Base-by-base conservation (phyloP, 35 echinoderm and acorn worm species). In the Amphiura filiformis region DNA sequence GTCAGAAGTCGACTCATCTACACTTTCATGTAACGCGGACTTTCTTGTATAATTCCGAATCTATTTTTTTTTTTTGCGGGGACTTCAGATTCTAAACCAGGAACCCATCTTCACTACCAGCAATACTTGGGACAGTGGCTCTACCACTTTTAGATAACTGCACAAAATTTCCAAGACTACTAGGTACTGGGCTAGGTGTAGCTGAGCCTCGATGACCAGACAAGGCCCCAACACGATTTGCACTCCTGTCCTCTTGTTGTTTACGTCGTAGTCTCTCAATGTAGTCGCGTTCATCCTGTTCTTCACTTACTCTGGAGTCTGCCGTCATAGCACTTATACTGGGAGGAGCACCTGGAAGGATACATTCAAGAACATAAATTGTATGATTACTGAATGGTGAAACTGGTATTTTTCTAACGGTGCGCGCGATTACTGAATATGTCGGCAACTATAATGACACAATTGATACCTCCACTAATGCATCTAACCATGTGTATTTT, bases 111-210 rank as follows among this genome's bases (percentile, higher is more conserved):
- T 96, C 90, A 77, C 94, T 96, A 15, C 86, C 91, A 39, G 87
- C 87, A 38, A 80, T 78, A 79, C 79, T 86, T 28, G 77, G 57
- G 65, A 31, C 79, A 31, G 7, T 7, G 39, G 34, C 36, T 1
- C 56, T 44, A 0, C 80, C 39, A 1, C 52, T 78, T 81, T 96
- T 96, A 17, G 83, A 83, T 39, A 96, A 77, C 15, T 75, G 86
- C 34, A 96, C 90, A 92, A 92, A 96, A 56, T 96, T 96, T 30
- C 94, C 94, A 20, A 92, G 86, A 56, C 82, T 89, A 75, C 90
- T 90, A 0, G 94, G 90, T 0, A 92, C 87, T 1, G 90, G 94
- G 40, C 87, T 96, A 2, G 90, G 87, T 1, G 93, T 90, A 17
- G 83, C 89, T 1, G 94, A 89, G 38, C 38, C 56, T 1, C 57